A percentile compares a stretch with the other conserved stretches of the same genome.
phyloP scores from a whole-genome alignment of 1,140 invertebrate species.

The Lineus longissimus region DNA sequence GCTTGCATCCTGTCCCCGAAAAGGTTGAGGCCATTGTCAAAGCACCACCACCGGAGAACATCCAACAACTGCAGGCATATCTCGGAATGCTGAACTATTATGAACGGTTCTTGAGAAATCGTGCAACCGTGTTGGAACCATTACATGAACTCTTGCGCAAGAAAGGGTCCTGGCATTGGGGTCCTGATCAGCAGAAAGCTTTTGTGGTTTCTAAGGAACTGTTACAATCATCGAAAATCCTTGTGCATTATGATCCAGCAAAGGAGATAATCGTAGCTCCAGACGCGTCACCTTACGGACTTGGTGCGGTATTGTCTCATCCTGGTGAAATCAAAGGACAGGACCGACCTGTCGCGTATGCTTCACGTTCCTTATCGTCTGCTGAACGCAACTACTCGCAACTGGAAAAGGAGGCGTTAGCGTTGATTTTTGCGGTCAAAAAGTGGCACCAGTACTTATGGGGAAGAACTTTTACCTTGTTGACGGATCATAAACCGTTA shows the following conservation, averaged over 20 bases:
- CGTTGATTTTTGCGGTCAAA: conserved; percentile 54
- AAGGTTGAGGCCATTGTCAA: neutral
- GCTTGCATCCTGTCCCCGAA: neutral
- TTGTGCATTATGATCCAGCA: no score
- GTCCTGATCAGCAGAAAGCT: no score
- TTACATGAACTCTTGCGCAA: conserved; percentile 21
- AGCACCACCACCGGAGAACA: no score
- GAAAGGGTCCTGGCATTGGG: conserved; percentile 19
- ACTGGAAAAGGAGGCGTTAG: conserved; percentile 58
- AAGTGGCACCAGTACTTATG: conserved; percentile 58
- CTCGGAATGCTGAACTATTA: no score
- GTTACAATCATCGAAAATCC: no score
- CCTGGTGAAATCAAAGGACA: conserved; percentile 30
- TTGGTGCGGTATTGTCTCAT: conserved; percentile 56
- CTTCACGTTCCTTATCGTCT: conserved; percentile 47
- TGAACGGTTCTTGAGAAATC: no score
- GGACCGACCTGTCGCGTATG: conserved; percentile 51
- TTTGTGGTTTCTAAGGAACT: no score
- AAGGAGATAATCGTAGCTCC: no score
- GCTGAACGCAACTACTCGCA: conserved; percentile 58
- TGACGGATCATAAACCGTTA: conserved; percentile 56
- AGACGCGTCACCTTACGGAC: conserved; percentile 48
- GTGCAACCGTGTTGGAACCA: no score
- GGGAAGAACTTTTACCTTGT: conserved; percentile 48
- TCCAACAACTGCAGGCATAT: no score